These are phyloP conservation scores for Megalops cyprinoides DNA, from an alignment of 2,797 vertebrate genomes.

Conservation along the genomic window DNA sequence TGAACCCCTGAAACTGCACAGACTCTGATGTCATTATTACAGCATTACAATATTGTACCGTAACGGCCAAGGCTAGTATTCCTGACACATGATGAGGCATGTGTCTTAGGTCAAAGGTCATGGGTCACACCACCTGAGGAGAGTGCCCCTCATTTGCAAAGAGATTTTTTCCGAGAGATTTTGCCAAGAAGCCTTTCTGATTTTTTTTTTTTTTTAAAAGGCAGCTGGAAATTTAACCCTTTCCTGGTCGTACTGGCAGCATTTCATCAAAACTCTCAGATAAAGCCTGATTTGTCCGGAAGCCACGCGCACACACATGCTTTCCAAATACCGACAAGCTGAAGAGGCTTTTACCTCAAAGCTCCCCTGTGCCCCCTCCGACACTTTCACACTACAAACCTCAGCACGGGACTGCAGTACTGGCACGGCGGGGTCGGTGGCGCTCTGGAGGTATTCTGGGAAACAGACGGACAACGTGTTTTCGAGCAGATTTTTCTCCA, in stretches of 20 bases:
- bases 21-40: too few relatives aligned
- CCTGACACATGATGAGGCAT: neutral
- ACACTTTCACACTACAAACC: constrained; percentile 49
- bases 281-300: too few relatives aligned
- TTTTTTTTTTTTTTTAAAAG: neutral
- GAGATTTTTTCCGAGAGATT: neutral
- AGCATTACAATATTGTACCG: too few relatives aligned
- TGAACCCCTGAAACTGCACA: neutral
- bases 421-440: constrained; percentile 61
- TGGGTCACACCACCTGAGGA: neutral
- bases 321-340: neutral
- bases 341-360: neutral
- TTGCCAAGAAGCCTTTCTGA: neutral
- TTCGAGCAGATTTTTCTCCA: neutral
- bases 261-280: too few relatives aligned
- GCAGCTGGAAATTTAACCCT: neutral
- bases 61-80: neutral
- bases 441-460: constrained; percentile 49
- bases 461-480: constrained; percentile 5
- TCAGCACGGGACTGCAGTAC: constrained; percentile 60
- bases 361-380: neutral
- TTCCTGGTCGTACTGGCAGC: too few relatives aligned
- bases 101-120: neutral
- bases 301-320: too few relatives aligned
- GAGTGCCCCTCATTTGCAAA: neutral